A percentile compares a stretch with the other conserved stretches of the same genome.
Evolutionary conservation across 2,797 vertebrate species (phyloP).

Genomic region (Taenioides sp.): DNA sequence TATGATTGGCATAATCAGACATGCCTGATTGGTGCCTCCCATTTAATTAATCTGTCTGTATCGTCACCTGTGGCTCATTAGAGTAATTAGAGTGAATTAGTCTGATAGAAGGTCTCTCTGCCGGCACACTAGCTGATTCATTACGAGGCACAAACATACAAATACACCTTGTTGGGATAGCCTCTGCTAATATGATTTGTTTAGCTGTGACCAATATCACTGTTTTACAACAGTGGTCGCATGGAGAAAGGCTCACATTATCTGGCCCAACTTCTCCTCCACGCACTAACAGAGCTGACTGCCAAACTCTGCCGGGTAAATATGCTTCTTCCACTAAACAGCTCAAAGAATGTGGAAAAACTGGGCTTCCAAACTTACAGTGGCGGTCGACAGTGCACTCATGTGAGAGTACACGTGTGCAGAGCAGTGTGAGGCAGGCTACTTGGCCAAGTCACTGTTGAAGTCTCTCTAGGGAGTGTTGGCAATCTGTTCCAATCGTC

Average conservation of each 20-base stretch:
- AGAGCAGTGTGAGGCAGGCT: slow-evolving; percentile 65
- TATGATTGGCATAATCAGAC: slow-evolving; percentile 78
- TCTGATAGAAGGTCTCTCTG: slow-evolving; percentile 70
- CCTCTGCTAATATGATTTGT: slow-evolving; percentile 65
- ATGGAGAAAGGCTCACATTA: slow-evolving; percentile 42
- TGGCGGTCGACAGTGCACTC: slow-evolving; percentile 61
- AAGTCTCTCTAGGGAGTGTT: slow-evolving; percentile 77
- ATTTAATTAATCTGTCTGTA: slow-evolving; percentile 79
- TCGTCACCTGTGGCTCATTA: slow-evolving; percentile 80
- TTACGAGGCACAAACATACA: slow-evolving; percentile 57
- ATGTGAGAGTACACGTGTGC: slow-evolving; percentile 70
- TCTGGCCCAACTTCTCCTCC: slow-evolving; percentile 36
- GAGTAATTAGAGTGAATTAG: slow-evolving; percentile 75
- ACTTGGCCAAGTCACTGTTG: slow-evolving; percentile 76
- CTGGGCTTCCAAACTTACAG: slow-evolving; percentile 66
- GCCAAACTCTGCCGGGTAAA: slow-evolving; percentile 58
- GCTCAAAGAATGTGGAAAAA: slow-evolving; percentile 71
- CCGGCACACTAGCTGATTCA: slow-evolving; percentile 70
- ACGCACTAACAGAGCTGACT: slow-evolving; percentile 39
- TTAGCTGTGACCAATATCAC: slow-evolving; percentile 63
- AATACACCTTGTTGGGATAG: slow-evolving; percentile 59
- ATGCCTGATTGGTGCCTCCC: slow-evolving; percentile 75
- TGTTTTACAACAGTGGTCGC: slow-evolving; percentile 48
- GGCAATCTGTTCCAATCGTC: slow-evolving; percentile 79
- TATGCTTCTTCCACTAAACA: slow-evolving; percentile 56